phyloP scores from a whole-genome alignment of 1,140 invertebrate genomes.

The Papilio helenus region DNA sequence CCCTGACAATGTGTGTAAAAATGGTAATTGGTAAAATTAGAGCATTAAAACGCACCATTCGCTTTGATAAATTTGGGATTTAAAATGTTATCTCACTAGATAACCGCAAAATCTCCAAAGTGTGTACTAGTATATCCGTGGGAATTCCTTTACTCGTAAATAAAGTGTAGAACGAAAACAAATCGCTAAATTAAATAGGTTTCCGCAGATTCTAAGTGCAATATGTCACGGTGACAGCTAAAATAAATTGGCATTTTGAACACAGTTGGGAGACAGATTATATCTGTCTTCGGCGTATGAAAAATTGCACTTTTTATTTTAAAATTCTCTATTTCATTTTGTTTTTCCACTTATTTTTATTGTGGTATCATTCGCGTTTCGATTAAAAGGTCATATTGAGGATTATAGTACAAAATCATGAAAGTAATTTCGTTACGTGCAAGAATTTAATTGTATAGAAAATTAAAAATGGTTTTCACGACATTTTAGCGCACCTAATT shows the following conservation, averaged over 20 bases:
- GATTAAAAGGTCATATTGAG: not conserved
- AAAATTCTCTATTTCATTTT: slow-evolving; percentile 15
- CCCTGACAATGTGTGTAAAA: too few species aligned
- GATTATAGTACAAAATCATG: not conserved
- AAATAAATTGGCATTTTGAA: slow-evolving; percentile 37
- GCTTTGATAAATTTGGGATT: not conserved
- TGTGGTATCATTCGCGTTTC: not conserved
- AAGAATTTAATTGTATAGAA: not conserved
- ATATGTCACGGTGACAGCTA: slow-evolving; percentile 29
- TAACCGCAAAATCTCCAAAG: not conserved
- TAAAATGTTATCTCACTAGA: not conserved
- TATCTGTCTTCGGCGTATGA: slow-evolving; percentile 24
- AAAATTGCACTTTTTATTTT: slow-evolving; percentile 22
- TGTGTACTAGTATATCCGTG: not conserved
- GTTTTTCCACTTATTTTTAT: slow-evolving; percentile 14
- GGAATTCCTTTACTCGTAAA: slow-evolving; percentile 16
- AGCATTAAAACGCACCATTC: not conserved
- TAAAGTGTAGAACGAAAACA: slow-evolving; percentile 8
- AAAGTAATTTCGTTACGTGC: not conserved
- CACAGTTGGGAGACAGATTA: slow-evolving; percentile 29
- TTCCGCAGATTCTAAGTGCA: slow-evolving; percentile 24
- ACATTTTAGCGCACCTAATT: slow-evolving; percentile 3
- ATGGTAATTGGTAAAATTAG: not conserved
- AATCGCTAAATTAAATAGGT: slow-evolving; percentile 16
- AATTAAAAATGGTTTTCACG: not conserved